Evolutionary conservation across 1,140 invertebrate species (phyloP).

Genomic region (Lerema accius): DNA sequence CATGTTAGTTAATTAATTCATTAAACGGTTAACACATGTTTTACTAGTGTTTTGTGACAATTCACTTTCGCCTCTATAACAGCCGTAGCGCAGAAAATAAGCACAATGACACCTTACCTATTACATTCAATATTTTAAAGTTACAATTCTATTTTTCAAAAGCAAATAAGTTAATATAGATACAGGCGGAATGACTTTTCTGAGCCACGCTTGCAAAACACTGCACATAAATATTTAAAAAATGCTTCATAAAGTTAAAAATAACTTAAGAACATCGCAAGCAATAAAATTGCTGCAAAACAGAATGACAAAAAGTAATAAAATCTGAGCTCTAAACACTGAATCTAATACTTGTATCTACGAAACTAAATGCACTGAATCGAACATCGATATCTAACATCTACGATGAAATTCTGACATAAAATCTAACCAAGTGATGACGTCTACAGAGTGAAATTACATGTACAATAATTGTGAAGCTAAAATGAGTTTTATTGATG

Average conservation of each 20-base stretch:
- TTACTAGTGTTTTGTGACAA: slow-evolving; percentile 34
- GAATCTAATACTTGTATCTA: neutral
- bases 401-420: neutral
- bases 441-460: slow-evolving; percentile 30
- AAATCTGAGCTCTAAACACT: slow-evolving; percentile 3
- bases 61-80: slow-evolving; percentile 48
- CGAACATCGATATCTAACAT: neutral
- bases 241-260: neutral
- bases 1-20: slow-evolving; percentile 47
- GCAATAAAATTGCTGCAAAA: slow-evolving; percentile 8
- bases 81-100: slow-evolving; percentile 14
- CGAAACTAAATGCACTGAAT: neutral
- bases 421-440: slow-evolving; percentile 29
- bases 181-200: slow-evolving; percentile 1
- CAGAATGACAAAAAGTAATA: neutral
- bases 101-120: neutral
- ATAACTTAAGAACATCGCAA: neutral
- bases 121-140: neutral
- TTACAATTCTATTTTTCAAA: neutral
- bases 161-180: neutral
- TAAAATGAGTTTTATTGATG: slow-evolving; percentile 25
- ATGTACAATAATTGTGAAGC: slow-evolving; percentile 25
- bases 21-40: slow-evolving; percentile 26
- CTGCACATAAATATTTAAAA: slow-evolving; percentile 4
- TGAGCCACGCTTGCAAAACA: neutral